Base-by-base conservation (phyloP, 2,797 vertebrate species). In the Micrastur ruficollis region DNA sequence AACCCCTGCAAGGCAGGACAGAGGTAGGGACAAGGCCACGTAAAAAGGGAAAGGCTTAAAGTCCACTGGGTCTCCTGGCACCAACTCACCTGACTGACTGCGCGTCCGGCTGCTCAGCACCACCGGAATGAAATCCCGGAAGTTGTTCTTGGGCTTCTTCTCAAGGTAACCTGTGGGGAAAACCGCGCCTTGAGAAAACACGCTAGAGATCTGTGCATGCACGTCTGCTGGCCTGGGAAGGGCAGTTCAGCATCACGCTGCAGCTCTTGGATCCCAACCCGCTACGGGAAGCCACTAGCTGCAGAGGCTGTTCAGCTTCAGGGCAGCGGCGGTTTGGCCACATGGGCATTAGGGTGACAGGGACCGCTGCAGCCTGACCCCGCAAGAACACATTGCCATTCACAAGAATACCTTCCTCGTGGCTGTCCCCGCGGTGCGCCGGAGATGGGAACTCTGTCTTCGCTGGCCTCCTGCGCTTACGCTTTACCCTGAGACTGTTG, bases 71-170 rank as follows among this genome's bases (percentile, higher is more conserved):
- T 29, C 25, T 58, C 59, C 8, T 2, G 58, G 62, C 76, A 81
- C 47, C 88, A 34, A 95, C 97, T 98, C 95, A 98, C 98, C 98
- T 25, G 98, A 98, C 97, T 98, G 98, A 93, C 98, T 98, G 85
- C 98, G 98, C 0, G 98, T 98, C 90, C 98, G 97, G 81, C 98
- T 98, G 96, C 98, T 98, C 97, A 98, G 97, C 96, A 98, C 98
- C 90, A 98, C 98, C 0, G 98, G 98, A 67, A 98, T 98, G 96
- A 98, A 98, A 96, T 98, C 98, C 68, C 98, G 97, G 71, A 98
- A 98, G 95, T 98, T 98, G 97, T 98, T 98, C 97, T 98, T 98
- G 87, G 98, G 97, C 95, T 98, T 98, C 97, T 98, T 98, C 97
- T 98, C 98, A 53, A 98, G 95, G 90, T 81, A 98, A 91, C 97